Evolutionary conservation across 2,113 vertebrate genomes (phyloP).

Genomic region (Coreoperca whiteheadi): DNA sequence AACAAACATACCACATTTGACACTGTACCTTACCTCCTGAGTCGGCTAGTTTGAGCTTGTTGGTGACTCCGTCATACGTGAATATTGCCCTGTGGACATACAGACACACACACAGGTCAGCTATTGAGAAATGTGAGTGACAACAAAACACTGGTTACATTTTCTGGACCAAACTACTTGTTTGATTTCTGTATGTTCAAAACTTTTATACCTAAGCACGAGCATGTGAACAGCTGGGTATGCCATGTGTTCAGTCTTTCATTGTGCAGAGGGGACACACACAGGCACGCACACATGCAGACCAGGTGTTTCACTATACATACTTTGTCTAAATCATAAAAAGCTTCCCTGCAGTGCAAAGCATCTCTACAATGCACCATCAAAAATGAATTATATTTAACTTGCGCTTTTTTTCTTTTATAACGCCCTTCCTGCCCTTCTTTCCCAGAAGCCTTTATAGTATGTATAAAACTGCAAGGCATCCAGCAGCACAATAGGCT

Average conservation of each 20-base stretch:
- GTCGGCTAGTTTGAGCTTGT: conserved; percentile 88
- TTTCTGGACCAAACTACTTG: neutral
- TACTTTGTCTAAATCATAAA: conserved; percentile 47
- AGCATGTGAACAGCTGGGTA: conserved; percentile 12
- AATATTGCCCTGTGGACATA: conserved; percentile 86
- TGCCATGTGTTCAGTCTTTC: conserved; percentile 25
- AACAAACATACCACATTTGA: neutral
- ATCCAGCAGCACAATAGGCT: conserved; percentile 33
- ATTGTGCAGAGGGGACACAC: conserved; percentile 13
- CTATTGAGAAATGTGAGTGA: conserved; percentile 3
- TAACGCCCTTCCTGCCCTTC: conserved; percentile 29
- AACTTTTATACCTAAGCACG: neutral
- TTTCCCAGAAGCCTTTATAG: conserved; percentile 8
- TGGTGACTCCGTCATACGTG: conserved; percentile 84
- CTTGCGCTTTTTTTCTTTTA: conserved; percentile 20
- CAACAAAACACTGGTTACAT: neutral
- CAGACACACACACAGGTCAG: conserved; percentile 30
- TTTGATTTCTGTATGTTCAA: conserved; percentile 12
- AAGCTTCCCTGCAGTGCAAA: conserved; percentile 35
- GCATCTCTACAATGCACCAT: conserved; percentile 43
- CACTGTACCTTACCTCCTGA: conserved; percentile 85
- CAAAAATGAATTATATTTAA: conserved; percentile 27
- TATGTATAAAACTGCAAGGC: conserved; percentile 16
- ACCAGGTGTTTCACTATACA: conserved; percentile 51
- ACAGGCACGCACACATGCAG: conserved; percentile 31